phyloP scores from a whole-genome alignment of 35 echinoderm and acorn worm species.

The Holothuria glaberrima region DNA sequence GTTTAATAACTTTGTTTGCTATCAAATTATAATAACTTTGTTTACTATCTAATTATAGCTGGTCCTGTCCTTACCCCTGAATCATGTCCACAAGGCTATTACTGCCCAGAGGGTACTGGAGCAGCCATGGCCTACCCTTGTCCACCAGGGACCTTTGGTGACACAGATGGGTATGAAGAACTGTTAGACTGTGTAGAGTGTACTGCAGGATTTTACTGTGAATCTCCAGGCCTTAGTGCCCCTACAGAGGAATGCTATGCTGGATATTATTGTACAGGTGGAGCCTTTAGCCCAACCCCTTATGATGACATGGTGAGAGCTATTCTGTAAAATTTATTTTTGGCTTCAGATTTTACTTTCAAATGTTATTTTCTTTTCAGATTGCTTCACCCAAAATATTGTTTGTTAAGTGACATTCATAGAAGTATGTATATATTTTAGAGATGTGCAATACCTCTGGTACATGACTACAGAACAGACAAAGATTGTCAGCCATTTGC shows the following conservation, averaged over 20 bases:
- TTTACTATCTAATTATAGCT: slow-evolving; percentile 34
- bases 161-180: slow-evolving; percentile 52
- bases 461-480: too few relatives aligned
- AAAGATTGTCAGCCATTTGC: too few relatives aligned
- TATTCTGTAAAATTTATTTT: too few relatives aligned
- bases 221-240: slow-evolving; percentile 65
- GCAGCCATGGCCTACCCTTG: slow-evolving; percentile 71
- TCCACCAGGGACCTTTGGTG: slow-evolving; percentile 84
- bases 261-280: slow-evolving; percentile 93
- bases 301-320: slow-evolving; percentile 87
- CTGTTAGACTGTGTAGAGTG: slow-evolving; percentile 80
- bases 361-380: too few relatives aligned
- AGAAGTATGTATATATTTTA: too few relatives aligned
- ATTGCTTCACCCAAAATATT: too few relatives aligned
- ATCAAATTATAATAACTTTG: neutral
- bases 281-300: slow-evolving; percentile 83
- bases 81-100: slow-evolving; percentile 88
- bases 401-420: too few relatives aligned
- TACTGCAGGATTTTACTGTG: slow-evolving; percentile 87
- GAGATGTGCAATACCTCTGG: too few relatives aligned
- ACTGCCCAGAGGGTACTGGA: slow-evolving; percentile 85
- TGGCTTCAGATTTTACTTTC: too few relatives aligned
- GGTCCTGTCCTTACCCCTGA: slow-evolving; percentile 75
- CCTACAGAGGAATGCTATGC: slow-evolving; percentile 93
- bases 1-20: too few relatives aligned